Conservation (phyloP, 2,113 vertebrate genomes). For the Ictalurus furcatus region DNA sequence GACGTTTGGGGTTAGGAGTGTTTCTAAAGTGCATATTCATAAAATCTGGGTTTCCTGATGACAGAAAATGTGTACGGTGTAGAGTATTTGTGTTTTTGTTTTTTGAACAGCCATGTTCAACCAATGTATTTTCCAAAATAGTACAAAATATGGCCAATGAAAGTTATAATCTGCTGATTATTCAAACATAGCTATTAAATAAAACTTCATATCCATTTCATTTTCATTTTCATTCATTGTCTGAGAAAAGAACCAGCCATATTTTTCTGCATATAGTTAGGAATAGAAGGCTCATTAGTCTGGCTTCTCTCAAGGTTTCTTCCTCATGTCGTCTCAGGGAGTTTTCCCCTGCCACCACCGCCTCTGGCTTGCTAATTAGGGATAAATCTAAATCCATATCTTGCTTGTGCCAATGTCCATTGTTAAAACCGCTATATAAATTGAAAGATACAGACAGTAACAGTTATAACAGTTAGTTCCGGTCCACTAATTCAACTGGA, state of each 20-base stretch:
- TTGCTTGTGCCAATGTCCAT: neutral
- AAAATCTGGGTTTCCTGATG: neutral
- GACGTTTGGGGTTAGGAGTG: neutral
- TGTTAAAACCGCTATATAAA: no score
- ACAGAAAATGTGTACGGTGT: neutral
- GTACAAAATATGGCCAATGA: neutral
- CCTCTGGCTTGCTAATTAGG: no score
- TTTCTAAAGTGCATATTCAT: neutral
- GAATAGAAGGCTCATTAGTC: no score
- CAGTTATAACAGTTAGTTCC: no score
- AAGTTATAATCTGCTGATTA: neutral
- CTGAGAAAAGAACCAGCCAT: neutral
- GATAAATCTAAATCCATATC: neutral
- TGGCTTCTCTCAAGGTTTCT: no score
- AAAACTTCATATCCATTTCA: neutral
- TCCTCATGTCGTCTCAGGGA: no score
- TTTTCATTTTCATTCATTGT: neutral
- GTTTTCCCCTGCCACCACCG: no score
- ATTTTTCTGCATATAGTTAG: neutral
- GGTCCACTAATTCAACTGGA: no score
- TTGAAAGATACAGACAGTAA: no score
- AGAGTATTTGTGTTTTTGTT: neutral
- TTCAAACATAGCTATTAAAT: neutral
- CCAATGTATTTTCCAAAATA: neutral
- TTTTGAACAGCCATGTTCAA: neutral